phyloP scores from a whole-genome alignment of 2,888 invertebrate species.

The Anorthoa munda region DNA sequence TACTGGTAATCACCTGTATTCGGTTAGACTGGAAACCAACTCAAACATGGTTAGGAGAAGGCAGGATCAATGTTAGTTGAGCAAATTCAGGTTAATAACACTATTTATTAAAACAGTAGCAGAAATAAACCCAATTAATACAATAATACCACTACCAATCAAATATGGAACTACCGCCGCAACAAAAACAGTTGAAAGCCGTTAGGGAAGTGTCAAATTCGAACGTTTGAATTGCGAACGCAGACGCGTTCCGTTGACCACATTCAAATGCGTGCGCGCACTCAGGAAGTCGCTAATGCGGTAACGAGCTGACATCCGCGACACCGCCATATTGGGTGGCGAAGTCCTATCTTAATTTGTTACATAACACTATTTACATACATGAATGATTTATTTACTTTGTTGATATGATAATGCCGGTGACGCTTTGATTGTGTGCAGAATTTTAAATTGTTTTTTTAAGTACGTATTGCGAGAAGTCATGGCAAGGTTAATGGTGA shows the following conservation, averaged over 20 bases:
- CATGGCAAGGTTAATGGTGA: conserved; percentile 1
- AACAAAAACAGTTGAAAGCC: conserved; percentile 54
- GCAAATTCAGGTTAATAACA: too few relatives aligned
- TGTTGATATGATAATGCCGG: conserved; percentile 26
- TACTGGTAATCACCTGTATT: too few relatives aligned
- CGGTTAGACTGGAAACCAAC: too few relatives aligned
- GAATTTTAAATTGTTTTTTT: conserved; percentile 39
- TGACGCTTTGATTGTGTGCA: neutral
- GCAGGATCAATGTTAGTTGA: too few relatives aligned
- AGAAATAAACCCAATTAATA: neutral
- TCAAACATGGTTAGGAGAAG: too few relatives aligned
- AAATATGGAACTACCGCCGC: conserved; percentile 36
- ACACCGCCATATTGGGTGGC: conserved; percentile 72
- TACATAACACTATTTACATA: conserved; percentile 57
- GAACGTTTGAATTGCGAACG: conserved; percentile 80
- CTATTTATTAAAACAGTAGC: neutral
- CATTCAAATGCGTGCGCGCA: conserved; percentile 79
- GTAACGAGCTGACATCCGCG: conserved; percentile 83
- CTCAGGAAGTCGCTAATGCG: conserved; percentile 85
- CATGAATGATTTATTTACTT: conserved; percentile 58
- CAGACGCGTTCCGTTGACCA: conserved; percentile 78
- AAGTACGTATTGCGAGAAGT: neutral
- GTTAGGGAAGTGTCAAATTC: conserved; percentile 73
- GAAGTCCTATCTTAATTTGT: conserved; percentile 57
- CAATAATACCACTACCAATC: conserved; percentile 12